Base-by-base conservation (phyloP, 2,888 invertebrate species). In the Sinohyriopsis cumingii region DNA sequence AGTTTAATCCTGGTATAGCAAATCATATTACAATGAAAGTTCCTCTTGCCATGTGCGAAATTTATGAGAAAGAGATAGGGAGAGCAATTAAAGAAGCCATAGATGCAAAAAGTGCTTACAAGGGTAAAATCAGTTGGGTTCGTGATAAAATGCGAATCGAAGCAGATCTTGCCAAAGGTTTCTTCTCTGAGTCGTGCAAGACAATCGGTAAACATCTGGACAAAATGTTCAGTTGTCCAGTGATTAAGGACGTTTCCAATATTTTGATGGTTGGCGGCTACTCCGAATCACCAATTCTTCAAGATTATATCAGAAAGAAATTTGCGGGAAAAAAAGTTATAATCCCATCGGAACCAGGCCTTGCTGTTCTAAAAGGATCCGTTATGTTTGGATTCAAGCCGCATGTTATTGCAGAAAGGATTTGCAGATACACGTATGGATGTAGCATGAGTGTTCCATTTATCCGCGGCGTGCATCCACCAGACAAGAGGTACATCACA, bases 191-290 rank as follows among this genome's bases (percentile, higher is more conserved):
- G 2, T 68, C 73, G 28, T 72, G 70, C 19, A 68, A 77, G n/a
- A 74, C 67, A 54, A 67, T 78, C 25, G 66, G 73, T 3, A 45
- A 71, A 20, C 78, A 78, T 63, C 59, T 78, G 7, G 45, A 72
- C 7, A 59, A 60, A 15, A 67, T 80, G 3, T 72, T 78, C 59
- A 55, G 33, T 0, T 63, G 69, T 7, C 68, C 59, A 22, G 59
- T 67, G 18, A 69, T 77, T 55, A 68, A 60, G 22, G 72, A 71
- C 59, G 78, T 80, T 22, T 55, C 67, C 3, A 77, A 73, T 1
- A 67, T 80, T 20, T 63, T 80, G 22, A 76, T 80, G 78, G 80
- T 78, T 18, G 80, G 80, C 3, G 80, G 80, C 12, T 80, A 77
- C 59, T 78, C 78, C 19, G 80, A 77, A 59, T 80, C 76, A 15